These are phyloP conservation scores for Agrilus planipennis DNA, from an alignment of 1,140 invertebrate species.

Conservation along the genomic window DNA sequence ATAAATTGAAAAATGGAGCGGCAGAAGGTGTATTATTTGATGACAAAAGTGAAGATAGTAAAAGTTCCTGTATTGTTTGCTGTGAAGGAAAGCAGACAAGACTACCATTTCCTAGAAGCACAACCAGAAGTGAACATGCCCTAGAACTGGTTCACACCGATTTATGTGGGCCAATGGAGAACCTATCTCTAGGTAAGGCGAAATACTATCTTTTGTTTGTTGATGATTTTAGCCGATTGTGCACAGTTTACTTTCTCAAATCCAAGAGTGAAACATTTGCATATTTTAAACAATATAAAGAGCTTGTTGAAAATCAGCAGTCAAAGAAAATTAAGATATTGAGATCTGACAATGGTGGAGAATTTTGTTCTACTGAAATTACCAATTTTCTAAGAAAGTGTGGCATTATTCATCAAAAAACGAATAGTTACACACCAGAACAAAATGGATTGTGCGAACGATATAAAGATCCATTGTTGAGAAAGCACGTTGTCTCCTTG, in stretches of 20 bases:
- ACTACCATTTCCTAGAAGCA: constrained; percentile 16
- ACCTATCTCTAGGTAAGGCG: constrained; percentile 18
- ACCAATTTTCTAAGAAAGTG: not conserved
- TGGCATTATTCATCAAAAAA: constrained; percentile 4
- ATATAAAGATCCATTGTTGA: too few relatives aligned
- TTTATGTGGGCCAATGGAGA: constrained; percentile 28
- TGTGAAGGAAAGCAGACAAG: constrained; percentile 19
- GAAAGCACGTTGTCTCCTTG: too few relatives aligned
- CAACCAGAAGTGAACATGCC: constrained; percentile 11
- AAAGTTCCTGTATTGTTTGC: constrained; percentile 20
- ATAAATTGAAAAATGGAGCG: constrained; percentile 11
- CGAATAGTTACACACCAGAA: too few relatives aligned
- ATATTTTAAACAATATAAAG: constrained; percentile 24
- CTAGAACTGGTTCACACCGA: constrained; percentile 26
- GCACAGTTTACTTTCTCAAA: constrained; percentile 30
- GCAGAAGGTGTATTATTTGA: constrained; percentile 2
- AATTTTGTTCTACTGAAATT: constrained; percentile 12
- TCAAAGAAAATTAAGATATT: constrained; percentile 1
- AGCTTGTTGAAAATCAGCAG: constrained; percentile 23
- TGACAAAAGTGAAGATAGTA: constrained; percentile 5
- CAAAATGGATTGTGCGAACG: too few relatives aligned
- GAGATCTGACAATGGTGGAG: constrained; percentile 25
- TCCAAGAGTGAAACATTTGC: constrained; percentile 22
- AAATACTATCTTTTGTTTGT: constrained; percentile 31
- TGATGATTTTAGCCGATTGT: constrained; percentile 27